Conservation (phyloP, 2,113 vertebrate genomes). For the Tichodroma muraria region DNA sequence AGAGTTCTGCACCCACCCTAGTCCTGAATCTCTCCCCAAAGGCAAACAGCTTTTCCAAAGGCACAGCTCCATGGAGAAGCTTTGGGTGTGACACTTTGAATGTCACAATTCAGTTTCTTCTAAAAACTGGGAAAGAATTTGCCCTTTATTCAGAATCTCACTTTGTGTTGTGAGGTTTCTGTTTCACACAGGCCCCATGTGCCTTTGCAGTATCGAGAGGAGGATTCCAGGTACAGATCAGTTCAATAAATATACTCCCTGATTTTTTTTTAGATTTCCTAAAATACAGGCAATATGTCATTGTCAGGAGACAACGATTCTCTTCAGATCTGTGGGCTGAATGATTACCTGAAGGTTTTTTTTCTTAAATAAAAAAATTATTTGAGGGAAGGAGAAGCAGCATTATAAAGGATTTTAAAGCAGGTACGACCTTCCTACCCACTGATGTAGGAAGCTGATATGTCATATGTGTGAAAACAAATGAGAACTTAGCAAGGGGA, state of each 20-base stretch:
- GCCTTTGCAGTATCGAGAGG: not conserved
- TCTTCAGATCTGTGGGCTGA: slow-evolving; percentile 8
- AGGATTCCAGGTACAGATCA: slow-evolving; percentile 3
- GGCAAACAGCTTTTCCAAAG: not conserved
- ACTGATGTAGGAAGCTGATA: slow-evolving; percentile 35
- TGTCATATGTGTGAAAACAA: slow-evolving; percentile 52
- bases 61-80: not conserved
- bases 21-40: not conserved
- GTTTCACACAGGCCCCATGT: not conserved
- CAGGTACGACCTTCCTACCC: not conserved
- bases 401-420: slow-evolving; percentile 14
- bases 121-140: not conserved
- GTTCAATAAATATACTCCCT: not conserved
- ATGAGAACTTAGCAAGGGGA: slow-evolving; percentile 18
- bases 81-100: not conserved
- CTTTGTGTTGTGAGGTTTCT: not conserved
- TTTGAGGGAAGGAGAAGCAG: slow-evolving; percentile 24
- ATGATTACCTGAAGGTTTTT: slow-evolving; percentile 17
- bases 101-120: not conserved
- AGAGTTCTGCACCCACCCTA: not conserved
- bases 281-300: slow-evolving; percentile 29
- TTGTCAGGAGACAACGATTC: slow-evolving; percentile 28
- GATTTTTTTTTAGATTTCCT: slow-evolving; percentile 1
- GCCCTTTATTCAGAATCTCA: not conserved
- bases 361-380: not conserved